Percentiles rank a stretch among this genome's conserved stretches.
phyloP scores from a whole-genome alignment of 2,797 vertebrate species.

The Phoebastria nigripes region DNA sequence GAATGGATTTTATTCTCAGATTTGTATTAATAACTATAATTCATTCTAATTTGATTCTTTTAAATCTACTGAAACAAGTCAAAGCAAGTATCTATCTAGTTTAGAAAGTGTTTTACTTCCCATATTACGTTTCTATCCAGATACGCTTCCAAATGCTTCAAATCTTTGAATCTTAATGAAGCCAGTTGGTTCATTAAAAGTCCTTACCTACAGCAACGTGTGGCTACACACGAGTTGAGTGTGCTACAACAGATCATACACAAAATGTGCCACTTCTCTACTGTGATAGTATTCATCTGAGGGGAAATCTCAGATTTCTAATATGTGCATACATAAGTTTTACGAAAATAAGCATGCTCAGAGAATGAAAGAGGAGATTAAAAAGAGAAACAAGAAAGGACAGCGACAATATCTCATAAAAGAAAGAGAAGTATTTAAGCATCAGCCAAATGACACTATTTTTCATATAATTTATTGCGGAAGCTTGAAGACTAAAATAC shows the following conservation, averaged over 20 bases:
- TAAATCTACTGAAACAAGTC: neutral
- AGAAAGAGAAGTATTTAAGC: conserved; percentile 44
- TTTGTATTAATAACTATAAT: conserved; percentile 50
- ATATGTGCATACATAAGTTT: conserved; percentile 25
- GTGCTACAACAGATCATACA: conserved; percentile 31
- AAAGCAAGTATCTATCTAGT: neutral
- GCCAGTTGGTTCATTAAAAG: conserved; percentile 37
- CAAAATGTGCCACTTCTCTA: conserved; percentile 35
- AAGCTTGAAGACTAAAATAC: conserved; percentile 64
- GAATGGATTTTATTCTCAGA: conserved; percentile 29
- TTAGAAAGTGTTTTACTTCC: neutral
- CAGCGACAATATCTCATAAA: conserved; percentile 4
- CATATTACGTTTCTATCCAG: conserved; percentile 30
- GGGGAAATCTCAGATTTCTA: conserved; percentile 57
- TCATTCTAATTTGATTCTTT: neutral
- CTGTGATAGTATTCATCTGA: conserved; percentile 52
- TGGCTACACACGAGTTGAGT: neutral
- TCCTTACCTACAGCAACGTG: conserved; percentile 41
- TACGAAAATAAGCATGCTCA: conserved; percentile 47
- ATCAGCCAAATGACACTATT: conserved; percentile 58
- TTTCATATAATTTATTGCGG: conserved; percentile 47
- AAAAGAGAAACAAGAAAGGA: conserved; percentile 16
- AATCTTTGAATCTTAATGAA: conserved; percentile 54
- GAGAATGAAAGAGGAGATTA: conserved; percentile 55
- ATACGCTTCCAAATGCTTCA: conserved; percentile 10